Conservation (phyloP, 2,113 vertebrate genomes). For the Cavia porcellus region DNA sequence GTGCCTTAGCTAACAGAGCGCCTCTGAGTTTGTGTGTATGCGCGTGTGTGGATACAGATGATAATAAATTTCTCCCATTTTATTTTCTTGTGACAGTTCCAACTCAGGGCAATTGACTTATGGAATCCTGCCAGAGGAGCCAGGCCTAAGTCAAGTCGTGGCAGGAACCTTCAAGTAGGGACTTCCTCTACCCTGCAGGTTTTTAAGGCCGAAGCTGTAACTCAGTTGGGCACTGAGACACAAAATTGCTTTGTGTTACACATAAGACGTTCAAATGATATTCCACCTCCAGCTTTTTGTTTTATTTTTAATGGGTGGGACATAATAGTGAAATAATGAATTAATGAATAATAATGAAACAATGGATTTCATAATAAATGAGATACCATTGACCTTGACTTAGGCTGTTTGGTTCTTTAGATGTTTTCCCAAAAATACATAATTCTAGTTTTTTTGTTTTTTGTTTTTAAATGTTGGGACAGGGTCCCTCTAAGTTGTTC, state of each 20-base stretch:
- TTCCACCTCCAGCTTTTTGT: neutral
- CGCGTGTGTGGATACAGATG: conserved; percentile 21
- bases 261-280: neutral
- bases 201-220: neutral
- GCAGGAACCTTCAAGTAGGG: conserved; percentile 35
- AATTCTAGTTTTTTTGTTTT: neutral
- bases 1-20: conserved; percentile 17
- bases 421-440: conserved; percentile 24
- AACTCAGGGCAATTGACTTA: conserved; percentile 49
- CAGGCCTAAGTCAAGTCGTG: conserved; percentile 40
- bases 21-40: neutral
- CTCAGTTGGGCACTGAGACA: neutral
- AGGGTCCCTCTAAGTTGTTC: neutral
- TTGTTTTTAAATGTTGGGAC: neutral
- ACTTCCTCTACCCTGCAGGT: conserved; percentile 14
- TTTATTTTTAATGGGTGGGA: neutral
- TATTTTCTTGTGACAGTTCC: conserved; percentile 67
- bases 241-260: neutral
- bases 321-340: too few relatives aligned
- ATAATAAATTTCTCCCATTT: conserved; percentile 55
- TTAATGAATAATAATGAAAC: too few relatives aligned
- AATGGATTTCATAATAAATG: neutral
- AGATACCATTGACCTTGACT: neutral
- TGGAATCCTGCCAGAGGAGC: conserved; percentile 53
- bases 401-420: neutral